These are phyloP conservation scores for Homarus gammarus DNA, from an alignment of 2,888 invertebrate species.

Conservation along the genomic window DNA sequence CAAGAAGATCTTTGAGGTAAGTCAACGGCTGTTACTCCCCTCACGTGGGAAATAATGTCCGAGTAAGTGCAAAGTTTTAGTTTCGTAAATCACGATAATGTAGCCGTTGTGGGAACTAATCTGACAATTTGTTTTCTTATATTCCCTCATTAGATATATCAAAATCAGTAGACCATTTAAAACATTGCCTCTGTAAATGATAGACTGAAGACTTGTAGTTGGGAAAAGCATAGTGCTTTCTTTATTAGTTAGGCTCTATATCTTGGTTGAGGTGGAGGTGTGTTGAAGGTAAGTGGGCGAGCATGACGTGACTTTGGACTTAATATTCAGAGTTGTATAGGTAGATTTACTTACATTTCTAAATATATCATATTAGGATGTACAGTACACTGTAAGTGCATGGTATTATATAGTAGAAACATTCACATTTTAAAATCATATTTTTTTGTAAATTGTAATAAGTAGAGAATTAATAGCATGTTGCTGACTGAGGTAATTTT, in stretches of 20 bases:
- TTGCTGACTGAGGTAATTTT: neutral
- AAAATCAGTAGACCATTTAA: no score
- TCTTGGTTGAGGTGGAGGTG: neutral
- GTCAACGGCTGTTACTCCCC: constrained; percentile 3
- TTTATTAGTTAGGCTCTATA: neutral
- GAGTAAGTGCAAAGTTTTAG: no score
- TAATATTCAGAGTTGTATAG: neutral
- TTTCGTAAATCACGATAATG: no score
- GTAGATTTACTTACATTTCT: neutral
- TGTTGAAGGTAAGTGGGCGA: neutral
- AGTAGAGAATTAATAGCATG: neutral
- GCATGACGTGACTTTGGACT: neutral
- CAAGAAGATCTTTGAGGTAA: constrained; percentile 91
- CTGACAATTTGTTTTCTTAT: constrained; percentile 16
- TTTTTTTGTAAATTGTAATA: neutral
- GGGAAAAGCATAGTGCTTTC: neutral
- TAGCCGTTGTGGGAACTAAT: no score
- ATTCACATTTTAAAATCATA: neutral
- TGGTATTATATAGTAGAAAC: neutral
- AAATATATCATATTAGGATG: neutral
- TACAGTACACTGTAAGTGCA: no score
- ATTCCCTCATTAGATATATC: no score
- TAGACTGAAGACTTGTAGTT: neutral
- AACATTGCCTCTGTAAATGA: no score
- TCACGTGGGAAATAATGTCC: no score